phyloP scores from a whole-genome alignment of 2,888 invertebrate genomes.

The Linnaemya tessellans region DNA sequence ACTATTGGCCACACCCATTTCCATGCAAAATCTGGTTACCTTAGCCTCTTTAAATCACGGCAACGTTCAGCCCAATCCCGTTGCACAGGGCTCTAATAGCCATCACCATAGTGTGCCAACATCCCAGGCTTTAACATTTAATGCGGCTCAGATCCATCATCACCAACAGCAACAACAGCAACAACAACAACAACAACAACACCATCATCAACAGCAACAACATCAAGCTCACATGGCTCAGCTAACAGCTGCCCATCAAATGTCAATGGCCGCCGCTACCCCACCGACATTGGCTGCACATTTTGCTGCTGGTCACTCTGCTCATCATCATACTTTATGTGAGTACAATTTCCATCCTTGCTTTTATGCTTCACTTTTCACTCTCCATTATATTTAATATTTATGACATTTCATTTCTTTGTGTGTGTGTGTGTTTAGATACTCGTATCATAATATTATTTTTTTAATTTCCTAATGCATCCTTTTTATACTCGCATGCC shows the following conservation, averaged over 20 bases:
- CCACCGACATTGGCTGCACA: slow-evolving; percentile 76
- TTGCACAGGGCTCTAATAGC: slow-evolving; percentile 69
- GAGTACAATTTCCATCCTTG: slow-evolving; percentile 78
- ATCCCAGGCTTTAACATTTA: slow-evolving; percentile 64
- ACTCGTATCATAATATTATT: neutral
- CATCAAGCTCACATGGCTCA: slow-evolving; percentile 76
- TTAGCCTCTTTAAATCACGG: slow-evolving; percentile 82
- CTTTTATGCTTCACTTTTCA: neutral
- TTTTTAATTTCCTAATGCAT: slow-evolving; percentile 32
- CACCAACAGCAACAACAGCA: slow-evolving; percentile 75
- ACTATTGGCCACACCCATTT: slow-evolving; percentile 88
- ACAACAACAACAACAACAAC: slow-evolving; percentile 82
- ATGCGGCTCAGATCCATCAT: slow-evolving; percentile 82
- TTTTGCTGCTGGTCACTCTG: slow-evolving; percentile 75
- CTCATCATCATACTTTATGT: slow-evolving; percentile 82
- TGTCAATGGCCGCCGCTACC: slow-evolving; percentile 84
- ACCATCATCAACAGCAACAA: slow-evolving; percentile 75
- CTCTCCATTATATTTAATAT: neutral
- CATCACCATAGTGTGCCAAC: slow-evolving; percentile 78
- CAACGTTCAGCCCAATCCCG: slow-evolving; percentile 24
- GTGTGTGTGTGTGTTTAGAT: slow-evolving; percentile 12
- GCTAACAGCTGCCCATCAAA: slow-evolving; percentile 77
- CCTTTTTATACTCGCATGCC: slow-evolving; percentile 34
- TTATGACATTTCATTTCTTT: neutral
- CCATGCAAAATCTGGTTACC: slow-evolving; percentile 95